These are phyloP conservation scores for Halcyon leucocephala DNA, from an alignment of 2,797 vertebrate species.

Conservation along the genomic window DNA sequence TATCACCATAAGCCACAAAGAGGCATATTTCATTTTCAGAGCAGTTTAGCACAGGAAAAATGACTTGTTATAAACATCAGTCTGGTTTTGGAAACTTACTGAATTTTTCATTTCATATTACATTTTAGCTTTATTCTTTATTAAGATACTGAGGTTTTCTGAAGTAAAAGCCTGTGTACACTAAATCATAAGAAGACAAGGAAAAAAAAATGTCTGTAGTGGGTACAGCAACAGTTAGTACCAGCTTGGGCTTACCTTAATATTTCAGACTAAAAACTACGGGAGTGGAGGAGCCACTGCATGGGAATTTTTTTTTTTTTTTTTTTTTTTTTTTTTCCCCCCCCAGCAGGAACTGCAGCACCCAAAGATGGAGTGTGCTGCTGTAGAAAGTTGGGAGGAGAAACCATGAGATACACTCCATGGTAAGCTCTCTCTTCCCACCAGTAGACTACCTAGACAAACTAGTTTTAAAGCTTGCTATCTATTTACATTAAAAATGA, in stretches of 20 bases:
- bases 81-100: slow-evolving; percentile 42
- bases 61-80: slow-evolving; percentile 25
- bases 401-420: background rate
- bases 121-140: slow-evolving; percentile 33
- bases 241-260: background rate
- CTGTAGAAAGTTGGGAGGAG: background rate
- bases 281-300: background rate
- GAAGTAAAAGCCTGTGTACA: background rate
- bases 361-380: background rate
- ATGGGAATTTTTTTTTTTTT: background rate
- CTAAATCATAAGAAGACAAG: background rate
- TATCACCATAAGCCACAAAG: slow-evolving; percentile 63
- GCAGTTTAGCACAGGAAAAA: slow-evolving; percentile 27
- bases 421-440: background rate
- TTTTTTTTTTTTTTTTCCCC: too few species aligned
- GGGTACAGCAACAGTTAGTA: background rate
- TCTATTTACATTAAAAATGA: background rate
- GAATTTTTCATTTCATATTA: slow-evolving; percentile 30
- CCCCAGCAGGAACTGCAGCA: background rate
- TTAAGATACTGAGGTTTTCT: slow-evolving; percentile 20
- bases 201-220: background rate
- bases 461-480: background rate
- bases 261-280: background rate
- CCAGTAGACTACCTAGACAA: background rate
- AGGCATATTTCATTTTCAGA: slow-evolving; percentile 45